Evolutionary conservation across 2,113 vertebrate genomes (phyloP), one percentile per base, ranked within the genome.

Genomic region (Suricata suricatta): DNA sequence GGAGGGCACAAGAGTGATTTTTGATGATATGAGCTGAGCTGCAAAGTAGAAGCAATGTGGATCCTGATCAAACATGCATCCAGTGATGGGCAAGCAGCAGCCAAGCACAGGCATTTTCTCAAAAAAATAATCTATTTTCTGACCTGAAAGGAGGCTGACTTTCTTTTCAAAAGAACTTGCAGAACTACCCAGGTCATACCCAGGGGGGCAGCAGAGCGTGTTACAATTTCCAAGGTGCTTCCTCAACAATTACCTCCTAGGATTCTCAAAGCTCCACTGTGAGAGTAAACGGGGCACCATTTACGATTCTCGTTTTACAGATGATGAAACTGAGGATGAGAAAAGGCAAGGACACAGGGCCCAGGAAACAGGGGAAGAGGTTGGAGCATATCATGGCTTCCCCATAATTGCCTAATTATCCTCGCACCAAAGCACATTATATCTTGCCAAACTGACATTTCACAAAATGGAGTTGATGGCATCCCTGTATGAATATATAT

Each of bases 1-100:
- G 1, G 93, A 98, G 97, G 95, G 93, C 97, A 97, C 97, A 97
- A 98, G 98, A 98, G 97, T 98, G 96, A 96, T 95, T 98, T 99
- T 97, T 97, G 97, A 98, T 98, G 93, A 97, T 98, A 96, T 88
- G 95, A 98, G 97, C 97, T 97, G 95, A 96, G 93, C 95, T 97
- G 85, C 93, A 97, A 96, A 86, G 74, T 94, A 94, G 38, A 96
- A 88, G 96, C 44, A 88, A 95, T 97, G 88, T 97, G 98, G 97
- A 98, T 98, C 6, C 13, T 79, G 93, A 98, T 97, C 95, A 98
- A 98, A 96, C 10, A 64, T 0, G 0, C 77, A 84, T 80, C 79
- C 91, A 87, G 96, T 95, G 94, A 96, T 0, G 2, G 79, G 82
- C 74, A 93, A 92, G 80, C n/a, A 83, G 72, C 21, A 98, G 63